Conservation (phyloP, 2,888 invertebrate species). For the Ophonus ardosiacus region DNA sequence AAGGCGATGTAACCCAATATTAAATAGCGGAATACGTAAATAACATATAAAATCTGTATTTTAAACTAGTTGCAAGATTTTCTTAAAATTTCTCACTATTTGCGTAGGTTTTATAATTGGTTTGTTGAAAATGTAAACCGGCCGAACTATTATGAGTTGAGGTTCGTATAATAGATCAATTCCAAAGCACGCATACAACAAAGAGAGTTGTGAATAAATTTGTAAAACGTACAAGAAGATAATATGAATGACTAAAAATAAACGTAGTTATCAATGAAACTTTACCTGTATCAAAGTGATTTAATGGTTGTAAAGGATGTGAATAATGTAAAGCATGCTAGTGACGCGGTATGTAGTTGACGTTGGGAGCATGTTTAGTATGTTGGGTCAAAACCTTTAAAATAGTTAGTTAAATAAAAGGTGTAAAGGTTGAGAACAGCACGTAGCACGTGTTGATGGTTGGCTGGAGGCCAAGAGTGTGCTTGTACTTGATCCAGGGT, state of each 20-base stretch:
- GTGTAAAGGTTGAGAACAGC: slow-evolving; percentile 2
- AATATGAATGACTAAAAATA: slow-evolving; percentile 36
- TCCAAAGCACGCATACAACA: neutral
- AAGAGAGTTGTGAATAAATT: slow-evolving; percentile 2
- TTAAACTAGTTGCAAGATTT: too few relatives aligned
- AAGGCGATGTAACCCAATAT: too few relatives aligned
- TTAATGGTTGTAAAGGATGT: neutral
- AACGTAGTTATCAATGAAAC: neutral
- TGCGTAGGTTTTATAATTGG: too few relatives aligned
- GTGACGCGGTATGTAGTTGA: neutral
- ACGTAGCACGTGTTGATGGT: slow-evolving; percentile 29
- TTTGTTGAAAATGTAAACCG: too few relatives aligned
- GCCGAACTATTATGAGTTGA: too few relatives aligned
- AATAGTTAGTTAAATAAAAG: slow-evolving; percentile 17
- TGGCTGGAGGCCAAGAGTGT: slow-evolving; percentile 28
- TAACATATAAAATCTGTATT: too few relatives aligned
- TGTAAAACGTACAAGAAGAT: neutral
- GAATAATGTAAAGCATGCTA: neutral
- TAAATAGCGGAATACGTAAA: too few relatives aligned
- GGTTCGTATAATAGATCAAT: neutral
- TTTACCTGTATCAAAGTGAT: slow-evolving; percentile 16
- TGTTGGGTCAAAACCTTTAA: neutral
- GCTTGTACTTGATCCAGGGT: neutral
- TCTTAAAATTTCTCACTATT: too few relatives aligned
- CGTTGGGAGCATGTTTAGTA: too few relatives aligned